Evolutionary conservation across 2,888 invertebrate species (phyloP).

Genomic region (Epirrhoe tristata): DNA sequence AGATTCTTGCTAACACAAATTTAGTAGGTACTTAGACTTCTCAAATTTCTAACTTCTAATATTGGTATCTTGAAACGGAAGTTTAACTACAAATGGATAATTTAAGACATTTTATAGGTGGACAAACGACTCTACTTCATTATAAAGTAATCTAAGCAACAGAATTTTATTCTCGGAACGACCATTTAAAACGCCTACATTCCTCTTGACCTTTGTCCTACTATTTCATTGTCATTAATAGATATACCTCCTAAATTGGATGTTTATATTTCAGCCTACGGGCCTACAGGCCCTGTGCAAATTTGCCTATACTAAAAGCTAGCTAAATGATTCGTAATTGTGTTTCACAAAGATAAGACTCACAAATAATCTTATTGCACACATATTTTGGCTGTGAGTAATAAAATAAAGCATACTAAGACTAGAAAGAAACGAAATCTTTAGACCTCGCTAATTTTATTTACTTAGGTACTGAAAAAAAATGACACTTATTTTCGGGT

Average conservation of each 20-base stretch:
- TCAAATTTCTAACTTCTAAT: neutral
- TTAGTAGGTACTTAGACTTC: no score
- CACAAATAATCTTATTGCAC: no score
- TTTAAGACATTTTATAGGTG: neutral
- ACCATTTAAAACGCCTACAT: constrained; percentile 53
- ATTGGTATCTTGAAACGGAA: neutral
- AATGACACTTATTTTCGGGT: no score
- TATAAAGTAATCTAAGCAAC: constrained; percentile 14
- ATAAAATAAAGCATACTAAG: no score
- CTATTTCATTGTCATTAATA: constrained; percentile 27
- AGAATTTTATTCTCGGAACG: constrained; percentile 19
- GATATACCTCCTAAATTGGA: constrained; percentile 11
- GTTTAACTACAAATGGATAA: neutral
- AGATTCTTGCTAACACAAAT: no score
- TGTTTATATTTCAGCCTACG: constrained; percentile 14
- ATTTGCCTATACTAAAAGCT: neutral
- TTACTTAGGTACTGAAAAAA: no score
- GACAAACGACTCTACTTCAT: constrained; percentile 17
- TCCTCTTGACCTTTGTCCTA: constrained; percentile 52
- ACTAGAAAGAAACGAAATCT: no score
- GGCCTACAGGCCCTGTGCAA: neutral
- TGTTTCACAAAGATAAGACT: no score
- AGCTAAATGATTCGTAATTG: no score
- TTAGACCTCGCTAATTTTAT: no score
- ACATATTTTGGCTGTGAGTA: no score